Evolutionary conservation across 1,140 invertebrate genomes (phyloP).

Genomic region (Amphibalanus amphitrite): DNA sequence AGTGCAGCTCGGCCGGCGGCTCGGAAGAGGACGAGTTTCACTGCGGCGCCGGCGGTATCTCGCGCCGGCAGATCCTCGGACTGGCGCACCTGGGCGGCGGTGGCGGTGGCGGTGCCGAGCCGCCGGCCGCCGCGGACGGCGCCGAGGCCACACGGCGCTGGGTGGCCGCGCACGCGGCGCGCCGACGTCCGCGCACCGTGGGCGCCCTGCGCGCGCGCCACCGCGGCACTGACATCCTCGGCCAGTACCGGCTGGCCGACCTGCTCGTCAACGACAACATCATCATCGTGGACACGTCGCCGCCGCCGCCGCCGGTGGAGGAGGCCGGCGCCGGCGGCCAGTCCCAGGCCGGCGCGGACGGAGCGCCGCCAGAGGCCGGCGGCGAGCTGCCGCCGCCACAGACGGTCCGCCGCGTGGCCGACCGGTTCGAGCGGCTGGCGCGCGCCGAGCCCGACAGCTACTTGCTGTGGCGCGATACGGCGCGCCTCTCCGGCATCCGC

Average conservation of each 20-base stretch:
- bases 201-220: neutral
- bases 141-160: neutral
- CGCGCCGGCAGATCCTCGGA: neutral
- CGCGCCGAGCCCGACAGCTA: neutral
- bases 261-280: conserved; percentile 19
- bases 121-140: too few species aligned
- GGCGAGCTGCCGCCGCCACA: conserved; percentile 5
- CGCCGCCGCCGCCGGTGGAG: neutral
- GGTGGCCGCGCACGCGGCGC: neutral
- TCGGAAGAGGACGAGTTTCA: neutral
- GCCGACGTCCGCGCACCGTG: neutral
- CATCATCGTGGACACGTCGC: conserved; percentile 18
- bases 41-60: neutral
- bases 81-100: neutral
- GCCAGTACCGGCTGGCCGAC: conserved; percentile 14
- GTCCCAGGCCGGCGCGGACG: neutral
- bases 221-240: neutral
- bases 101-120: too few species aligned
- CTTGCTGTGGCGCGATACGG: conserved; percentile 3
- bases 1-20: neutral
- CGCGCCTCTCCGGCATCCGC: conserved; percentile 18
- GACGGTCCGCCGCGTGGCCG: conserved; percentile 6
- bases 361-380: too few species aligned
- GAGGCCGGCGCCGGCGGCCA: neutral
- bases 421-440: conserved; percentile 9